phyloP scores from a whole-genome alignment of 2,113 vertebrate genomes.

The Globicephala melas region DNA sequence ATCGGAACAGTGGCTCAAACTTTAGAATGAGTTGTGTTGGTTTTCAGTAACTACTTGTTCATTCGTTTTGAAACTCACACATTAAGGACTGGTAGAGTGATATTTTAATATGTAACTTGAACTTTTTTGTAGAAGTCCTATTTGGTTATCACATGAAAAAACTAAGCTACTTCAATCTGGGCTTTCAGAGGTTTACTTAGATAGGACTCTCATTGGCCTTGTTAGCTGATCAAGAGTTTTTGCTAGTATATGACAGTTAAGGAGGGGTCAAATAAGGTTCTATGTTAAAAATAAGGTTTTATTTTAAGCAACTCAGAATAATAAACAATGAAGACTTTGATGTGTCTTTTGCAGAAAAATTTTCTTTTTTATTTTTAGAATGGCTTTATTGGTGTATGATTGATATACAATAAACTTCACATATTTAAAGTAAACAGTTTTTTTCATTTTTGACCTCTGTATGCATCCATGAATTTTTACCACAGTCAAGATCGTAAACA shows the following conservation, averaged over 20 bases:
- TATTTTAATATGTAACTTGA: background rate
- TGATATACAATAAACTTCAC: background rate
- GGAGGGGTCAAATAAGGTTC: background rate
- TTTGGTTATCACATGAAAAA: background rate
- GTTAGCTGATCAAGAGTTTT: background rate
- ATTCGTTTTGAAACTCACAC: background rate
- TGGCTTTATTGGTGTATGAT: background rate
- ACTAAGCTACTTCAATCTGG: background rate
- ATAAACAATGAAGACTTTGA: background rate
- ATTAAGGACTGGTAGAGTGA: background rate
- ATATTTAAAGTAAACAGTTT: background rate
- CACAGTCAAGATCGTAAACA: background rate
- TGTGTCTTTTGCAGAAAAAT: background rate
- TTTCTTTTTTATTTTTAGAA: background rate
- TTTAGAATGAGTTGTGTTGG: background rate
- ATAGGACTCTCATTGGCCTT: background rate
- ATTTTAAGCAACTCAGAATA: background rate
- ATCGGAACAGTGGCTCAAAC: background rate
- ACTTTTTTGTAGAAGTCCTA: background rate
- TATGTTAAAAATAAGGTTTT: background rate
- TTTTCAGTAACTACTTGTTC: background rate
- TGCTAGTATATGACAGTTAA: background rate
- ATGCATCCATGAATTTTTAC: background rate
- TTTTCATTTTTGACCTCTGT: background rate
- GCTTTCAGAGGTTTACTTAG: background rate